Conservation (phyloP, 2,113 vertebrate genomes). For the Theristicus caerulescens region DNA sequence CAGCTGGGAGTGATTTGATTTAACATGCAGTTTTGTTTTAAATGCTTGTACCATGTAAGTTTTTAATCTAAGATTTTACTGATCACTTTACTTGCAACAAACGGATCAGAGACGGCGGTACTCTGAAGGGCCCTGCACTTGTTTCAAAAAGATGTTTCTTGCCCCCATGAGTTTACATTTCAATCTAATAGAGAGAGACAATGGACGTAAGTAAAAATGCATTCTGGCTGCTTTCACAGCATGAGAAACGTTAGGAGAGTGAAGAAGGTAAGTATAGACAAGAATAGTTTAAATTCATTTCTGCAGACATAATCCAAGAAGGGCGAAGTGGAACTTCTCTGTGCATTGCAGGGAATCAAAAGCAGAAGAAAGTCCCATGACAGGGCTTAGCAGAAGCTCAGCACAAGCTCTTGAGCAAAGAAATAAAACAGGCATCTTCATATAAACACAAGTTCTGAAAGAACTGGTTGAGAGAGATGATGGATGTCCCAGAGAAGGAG, state of each 20-base stretch:
- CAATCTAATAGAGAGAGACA: neutral
- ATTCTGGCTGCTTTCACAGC: neutral
- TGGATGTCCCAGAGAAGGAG: neutral
- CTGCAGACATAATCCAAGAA: neutral
- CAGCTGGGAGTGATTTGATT: neutral
- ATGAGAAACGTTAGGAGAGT: neutral
- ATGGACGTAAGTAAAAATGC: neutral
- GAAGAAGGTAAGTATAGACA: neutral
- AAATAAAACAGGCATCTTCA: neutral
- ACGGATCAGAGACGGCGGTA: rapidly evolving
- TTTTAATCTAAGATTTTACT: neutral
- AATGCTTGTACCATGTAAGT: rapidly evolving
- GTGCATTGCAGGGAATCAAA: neutral
- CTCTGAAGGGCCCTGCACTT: neutral
- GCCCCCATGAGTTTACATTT: neutral
- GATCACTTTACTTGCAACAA: neutral
- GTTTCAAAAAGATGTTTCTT: neutral
- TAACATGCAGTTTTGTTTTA: neutral
- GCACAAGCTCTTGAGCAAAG: neutral
- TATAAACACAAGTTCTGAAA: neutral
- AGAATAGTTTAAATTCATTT: neutral
- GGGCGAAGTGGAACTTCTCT: neutral
- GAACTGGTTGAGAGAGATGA: neutral
- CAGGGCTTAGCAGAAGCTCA: neutral
- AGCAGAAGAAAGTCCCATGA: neutral